A percentile compares a stretch with the other conserved stretches of the same genome.
Evolutionary conservation across 2,113 vertebrate genomes (phyloP).

Genomic region (Prolemur simus): DNA sequence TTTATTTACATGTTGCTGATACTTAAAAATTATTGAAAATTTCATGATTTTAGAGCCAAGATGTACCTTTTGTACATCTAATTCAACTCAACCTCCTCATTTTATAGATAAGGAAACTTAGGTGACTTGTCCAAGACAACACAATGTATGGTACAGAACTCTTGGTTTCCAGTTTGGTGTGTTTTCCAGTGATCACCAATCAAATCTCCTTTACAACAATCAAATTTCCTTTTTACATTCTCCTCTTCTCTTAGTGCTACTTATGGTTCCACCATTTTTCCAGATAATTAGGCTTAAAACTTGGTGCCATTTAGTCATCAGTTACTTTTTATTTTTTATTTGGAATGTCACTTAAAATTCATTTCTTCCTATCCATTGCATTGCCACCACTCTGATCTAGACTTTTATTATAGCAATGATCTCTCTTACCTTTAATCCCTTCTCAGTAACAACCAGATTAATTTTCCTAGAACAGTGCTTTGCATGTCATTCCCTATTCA

Average conservation of each 20-base stretch:
- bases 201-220: not conserved
- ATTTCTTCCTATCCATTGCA: slow-evolving; percentile 8
- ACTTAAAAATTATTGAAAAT: slow-evolving; percentile 25
- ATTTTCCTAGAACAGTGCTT: slow-evolving; percentile 10
- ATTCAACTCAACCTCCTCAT: not conserved
- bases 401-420: not conserved
- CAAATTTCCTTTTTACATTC: not conserved
- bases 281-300: slow-evolving; percentile 2
- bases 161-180: not conserved
- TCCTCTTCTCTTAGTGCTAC: not conserved
- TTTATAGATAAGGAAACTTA: slow-evolving; percentile 8
- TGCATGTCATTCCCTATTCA: not conserved
- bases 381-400: not conserved
- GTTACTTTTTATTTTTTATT: slow-evolving; percentile 34
- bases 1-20: not conserved
- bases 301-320: not conserved
- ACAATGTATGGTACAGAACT: not conserved
- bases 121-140: not conserved
- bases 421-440: not conserved
- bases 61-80: not conserved
- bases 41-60: slow-evolving; percentile 22
- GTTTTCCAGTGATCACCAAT: not conserved
- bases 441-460: not conserved
- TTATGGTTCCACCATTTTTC: not conserved
- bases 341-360: not conserved